phyloP scores from a whole-genome alignment of 2,888 invertebrate genomes.

The Ophion ventricosus region DNA sequence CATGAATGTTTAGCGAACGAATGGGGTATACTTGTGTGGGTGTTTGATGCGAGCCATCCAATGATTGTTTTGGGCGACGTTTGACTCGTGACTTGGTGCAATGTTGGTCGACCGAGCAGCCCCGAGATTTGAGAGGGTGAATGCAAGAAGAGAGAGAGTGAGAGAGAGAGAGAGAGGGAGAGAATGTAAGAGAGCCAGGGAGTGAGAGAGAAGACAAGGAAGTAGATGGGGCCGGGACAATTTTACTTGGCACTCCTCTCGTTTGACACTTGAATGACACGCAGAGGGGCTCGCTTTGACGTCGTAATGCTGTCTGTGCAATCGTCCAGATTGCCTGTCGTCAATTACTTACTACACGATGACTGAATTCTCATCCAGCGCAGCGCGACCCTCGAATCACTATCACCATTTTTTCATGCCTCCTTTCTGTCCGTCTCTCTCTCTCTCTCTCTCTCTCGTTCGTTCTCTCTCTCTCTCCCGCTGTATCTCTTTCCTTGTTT shows the following conservation, averaged over 20 bases:
- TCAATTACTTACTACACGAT: constrained; percentile 75
- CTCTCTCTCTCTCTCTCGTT: no score
- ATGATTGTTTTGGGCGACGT: not conserved
- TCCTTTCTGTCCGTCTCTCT: not conserved
- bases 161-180: constrained; percentile 22
- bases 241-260: constrained; percentile 58
- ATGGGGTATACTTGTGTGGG: not conserved
- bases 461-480: not conserved
- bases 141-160: constrained; percentile 24
- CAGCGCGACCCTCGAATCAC: constrained; percentile 8
- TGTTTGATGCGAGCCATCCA: not conserved
- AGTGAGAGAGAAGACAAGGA: not conserved
- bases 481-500: not conserved
- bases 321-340: constrained; percentile 73
- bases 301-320: constrained; percentile 74
- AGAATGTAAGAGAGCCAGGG: not conserved
- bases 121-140: constrained; percentile 10
- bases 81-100: constrained; percentile 42
- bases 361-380: constrained; percentile 40
- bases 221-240: constrained; percentile 4
- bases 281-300: constrained; percentile 78
- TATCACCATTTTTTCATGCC: not conserved
- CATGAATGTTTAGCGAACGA: not conserved
- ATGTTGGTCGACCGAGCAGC: not conserved
- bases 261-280: constrained; percentile 81